Evolutionary conservation across 2,888 invertebrate genomes (phyloP), one percentile per base, ranked within the genome.

Genomic region (Artemia sp.): DNA sequence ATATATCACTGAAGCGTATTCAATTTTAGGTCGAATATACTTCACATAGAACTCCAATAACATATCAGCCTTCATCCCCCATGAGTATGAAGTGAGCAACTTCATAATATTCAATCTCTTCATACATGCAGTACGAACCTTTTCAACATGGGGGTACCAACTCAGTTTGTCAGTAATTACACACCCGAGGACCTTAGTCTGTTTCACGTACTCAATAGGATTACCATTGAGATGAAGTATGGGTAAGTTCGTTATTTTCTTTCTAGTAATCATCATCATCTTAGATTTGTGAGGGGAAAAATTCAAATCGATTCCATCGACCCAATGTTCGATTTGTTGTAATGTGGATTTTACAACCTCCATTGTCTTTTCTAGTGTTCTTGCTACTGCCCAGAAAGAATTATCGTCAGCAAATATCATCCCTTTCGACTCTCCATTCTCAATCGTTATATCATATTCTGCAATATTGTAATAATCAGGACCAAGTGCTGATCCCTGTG

Each of bases 1-100:
- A 19, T 58, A 58, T n/a, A 8, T 58, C 19, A 58, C 19, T 8
- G n/a, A 14, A 14, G 8, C 58, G 9, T 58, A 58, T 53, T 53
- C 58, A n/a, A 53, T 53, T 53, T 53, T n/a, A 5, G 58, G 58
- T 53, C 58, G 5, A n/a, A 53, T 53, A 53, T 53, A 53, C 58
- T 53, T 53, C 58, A 5, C 58, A 3, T 53, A 53, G 7, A 53
- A 53, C 14, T 53, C 58, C 12, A 53, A 7, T 7, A 53, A 53
- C 7, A 7, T 53, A 7, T 53, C 3, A 4, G 3, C 58, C 14
- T 53, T 53, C 58, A 53, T 53, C 3, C 58, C 58, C 58, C 58
- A 53, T 53, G 58, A 53, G 5, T 3, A n/a, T 53, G 7, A 53
- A 14, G 58, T 53, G 58, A 53, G 58, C 12, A 53, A 0, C 58